Conservation (phyloP, 2,113 vertebrate genomes). For the Amazona vittata region DNA sequence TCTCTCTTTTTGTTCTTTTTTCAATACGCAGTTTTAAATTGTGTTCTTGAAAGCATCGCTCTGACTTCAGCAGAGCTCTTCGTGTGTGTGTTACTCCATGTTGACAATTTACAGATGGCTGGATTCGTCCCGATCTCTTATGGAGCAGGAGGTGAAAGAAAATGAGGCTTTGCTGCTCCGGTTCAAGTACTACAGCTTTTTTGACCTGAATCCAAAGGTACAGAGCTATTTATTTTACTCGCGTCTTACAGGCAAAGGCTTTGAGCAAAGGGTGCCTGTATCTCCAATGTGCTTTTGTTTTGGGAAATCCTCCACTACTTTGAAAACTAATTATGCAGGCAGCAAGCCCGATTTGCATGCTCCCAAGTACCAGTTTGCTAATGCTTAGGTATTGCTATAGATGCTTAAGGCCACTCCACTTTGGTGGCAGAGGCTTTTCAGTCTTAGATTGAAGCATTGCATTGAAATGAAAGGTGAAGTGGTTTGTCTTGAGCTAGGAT, state of each 20-base stretch:
- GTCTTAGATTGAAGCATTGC: accelerated
- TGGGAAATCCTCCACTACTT: not conserved
- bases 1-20: not conserved
- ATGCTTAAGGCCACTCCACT: not conserved
- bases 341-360: not conserved
- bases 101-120: conserved; percentile 84
- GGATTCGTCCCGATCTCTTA: conserved; percentile 95
- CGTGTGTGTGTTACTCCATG: not conserved
- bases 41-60: not conserved
- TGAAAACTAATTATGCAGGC: not conserved
- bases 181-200: conserved; percentile 99
- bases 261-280: not conserved
- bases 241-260: not conserved
- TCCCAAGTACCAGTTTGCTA: accelerated
- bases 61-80: accelerated
- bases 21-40: accelerated
- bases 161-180: conserved; percentile 95
- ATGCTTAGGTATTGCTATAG: not conserved
- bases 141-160: conserved; percentile 99
- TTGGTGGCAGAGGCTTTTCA: not conserved
- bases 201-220: conserved; percentile 99
- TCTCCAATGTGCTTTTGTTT: accelerated
- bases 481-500: not conserved
- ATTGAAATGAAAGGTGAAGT: not conserved
- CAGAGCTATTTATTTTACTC: not conserved